Base-by-base conservation (phyloP, 2,888 invertebrate genomes). In the Cabera pusaria region DNA sequence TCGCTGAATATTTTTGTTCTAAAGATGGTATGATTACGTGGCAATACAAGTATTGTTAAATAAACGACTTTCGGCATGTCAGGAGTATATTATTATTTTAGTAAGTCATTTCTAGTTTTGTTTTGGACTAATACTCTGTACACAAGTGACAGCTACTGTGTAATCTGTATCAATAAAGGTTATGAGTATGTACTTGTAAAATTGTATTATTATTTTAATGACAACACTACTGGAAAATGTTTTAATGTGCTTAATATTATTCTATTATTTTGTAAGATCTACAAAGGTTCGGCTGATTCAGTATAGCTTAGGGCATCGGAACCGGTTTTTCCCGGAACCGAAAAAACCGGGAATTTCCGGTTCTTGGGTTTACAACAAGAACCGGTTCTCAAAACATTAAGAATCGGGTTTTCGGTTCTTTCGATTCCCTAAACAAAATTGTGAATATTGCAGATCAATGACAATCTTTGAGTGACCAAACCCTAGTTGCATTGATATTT, bases 1-100 rank as follows among this genome's bases (percentile, higher is more conserved):
- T 47, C 40, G 47, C 51, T 43, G 47, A 48, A 45, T 48, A 48
- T 43, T 51, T 51, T 45, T 48, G 43, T 45, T 45, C 48, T 45
- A 43, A 51, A 39, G 43, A 48, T 26, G 51, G 48, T 48, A 51
- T 48, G 45, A 27, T 51, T 43, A 31, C 37, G 38, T 48, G 45
- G 51, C 51, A 48, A 48, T 41, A 47, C 42, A 51, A 47, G 51
- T 47, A 51, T 51, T 42, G 42, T 42, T 42, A 42, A 40, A 14
- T 14, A 14, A 14, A 14, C 14, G 2, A 14, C 14, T 14, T 14
- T 14, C 14, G 14, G 14, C 14, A 14, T 14, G 14, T 14, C 14
- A 4, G 14, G 14, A 14, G 14, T 14, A 14, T 14, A 14, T 14
- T 14, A 14, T 14, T 14, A 14, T 14, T 14, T 14, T 14, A 14